Percentiles rank a stretch among this genome's conserved stretches.
phyloP scores from a whole-genome alignment of 1,140 invertebrate genomes.

The Bombus sylvicola region DNA sequence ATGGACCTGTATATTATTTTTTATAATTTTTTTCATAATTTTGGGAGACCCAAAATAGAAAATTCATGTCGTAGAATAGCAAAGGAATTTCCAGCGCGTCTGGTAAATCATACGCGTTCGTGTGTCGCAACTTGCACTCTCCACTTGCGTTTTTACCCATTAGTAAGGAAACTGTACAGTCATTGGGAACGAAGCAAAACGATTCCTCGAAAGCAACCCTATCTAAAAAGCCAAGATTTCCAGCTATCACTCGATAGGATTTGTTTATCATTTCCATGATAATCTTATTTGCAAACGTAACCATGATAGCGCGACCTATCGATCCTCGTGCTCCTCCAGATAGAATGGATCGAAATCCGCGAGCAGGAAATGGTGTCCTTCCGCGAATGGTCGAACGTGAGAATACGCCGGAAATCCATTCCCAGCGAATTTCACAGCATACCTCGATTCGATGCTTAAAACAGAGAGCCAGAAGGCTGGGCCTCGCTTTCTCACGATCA shows the following conservation, averaged over 20 bases:
- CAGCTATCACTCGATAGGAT: slow-evolving; percentile 1
- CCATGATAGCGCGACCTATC: background rate
- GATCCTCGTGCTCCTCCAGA: background rate
- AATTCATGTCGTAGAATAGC: background rate
- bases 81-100: background rate
- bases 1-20: no score
- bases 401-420: slow-evolving; percentile 63
- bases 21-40: no score
- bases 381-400: slow-evolving; percentile 51
- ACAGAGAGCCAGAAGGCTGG: background rate
- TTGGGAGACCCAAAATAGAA: no score
- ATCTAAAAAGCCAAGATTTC: background rate
- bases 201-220: background rate
- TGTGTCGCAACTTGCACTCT: background rate
- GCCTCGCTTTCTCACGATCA: slow-evolving; percentile 44
- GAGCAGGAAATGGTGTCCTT: slow-evolving; percentile 44
- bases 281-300: no score
- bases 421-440: slow-evolving; percentile 40
- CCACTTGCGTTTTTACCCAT: background rate
- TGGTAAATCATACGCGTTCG: background rate
- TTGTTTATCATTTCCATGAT: slow-evolving; percentile 17
- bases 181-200: background rate
- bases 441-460: slow-evolving; percentile 34
- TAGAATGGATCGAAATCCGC: slow-evolving; percentile 42
- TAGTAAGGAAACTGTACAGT: no score